Conservation (phyloP, 2,113 vertebrate species). For the Poeciliopsis occidentalis region DNA sequence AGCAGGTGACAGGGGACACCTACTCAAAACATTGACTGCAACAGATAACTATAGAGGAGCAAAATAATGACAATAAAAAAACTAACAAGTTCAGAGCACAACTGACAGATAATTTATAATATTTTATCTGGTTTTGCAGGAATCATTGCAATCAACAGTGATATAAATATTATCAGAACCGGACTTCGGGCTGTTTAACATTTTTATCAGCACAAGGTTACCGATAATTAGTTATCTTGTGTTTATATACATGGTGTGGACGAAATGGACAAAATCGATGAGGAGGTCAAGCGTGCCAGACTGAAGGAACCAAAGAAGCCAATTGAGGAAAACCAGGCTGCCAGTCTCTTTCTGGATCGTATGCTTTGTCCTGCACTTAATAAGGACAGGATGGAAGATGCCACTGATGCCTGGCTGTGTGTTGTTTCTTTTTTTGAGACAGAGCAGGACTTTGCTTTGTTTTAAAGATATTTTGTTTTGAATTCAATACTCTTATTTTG, state of each 20-base stretch:
- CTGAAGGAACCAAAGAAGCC: conserved; percentile 68
- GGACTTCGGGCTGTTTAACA: no score
- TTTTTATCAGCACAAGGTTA: no score
- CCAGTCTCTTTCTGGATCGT: conserved; percentile 26
- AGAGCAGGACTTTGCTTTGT: conserved; percentile 25
- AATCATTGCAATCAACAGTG: no score
- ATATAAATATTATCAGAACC: no score
- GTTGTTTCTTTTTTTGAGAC: neutral
- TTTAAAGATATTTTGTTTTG: conserved; percentile 7
- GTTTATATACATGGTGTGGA: neutral
- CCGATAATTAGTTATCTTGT: neutral
- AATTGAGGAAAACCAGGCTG: conserved; percentile 63
- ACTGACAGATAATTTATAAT: neutral
- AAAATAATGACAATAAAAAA: neutral
- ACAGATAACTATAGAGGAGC: neutral
- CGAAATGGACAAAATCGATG: conserved; percentile 87
- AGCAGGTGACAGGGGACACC: neutral
- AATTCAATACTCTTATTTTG: neutral
- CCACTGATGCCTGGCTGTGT: conserved; percentile 4
- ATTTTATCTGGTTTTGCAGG: neutral
- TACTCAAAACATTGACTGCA: neutral
- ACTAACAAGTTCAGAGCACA: neutral
- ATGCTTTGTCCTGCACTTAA: conserved; percentile 27
- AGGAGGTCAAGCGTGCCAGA: conserved; percentile 83
- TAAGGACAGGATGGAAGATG: conserved; percentile 18